Percentiles rank a stretch among this genome's conserved stretches.
Conservation (phyloP, 1,140 invertebrate species). For the Forficula auricularia region DNA sequence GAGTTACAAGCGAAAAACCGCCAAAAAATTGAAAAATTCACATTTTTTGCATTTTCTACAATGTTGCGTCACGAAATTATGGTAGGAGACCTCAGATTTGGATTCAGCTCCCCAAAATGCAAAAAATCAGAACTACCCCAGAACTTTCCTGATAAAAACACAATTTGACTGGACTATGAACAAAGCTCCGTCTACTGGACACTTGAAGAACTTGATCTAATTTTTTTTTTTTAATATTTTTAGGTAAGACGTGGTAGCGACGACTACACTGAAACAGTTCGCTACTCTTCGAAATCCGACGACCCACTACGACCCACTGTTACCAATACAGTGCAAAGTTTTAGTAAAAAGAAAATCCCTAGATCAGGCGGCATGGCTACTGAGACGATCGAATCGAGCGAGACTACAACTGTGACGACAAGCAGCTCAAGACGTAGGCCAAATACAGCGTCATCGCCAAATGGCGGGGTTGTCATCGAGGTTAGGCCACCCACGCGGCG, state of each 20-base stretch:
- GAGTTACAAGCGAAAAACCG: too few relatives aligned
- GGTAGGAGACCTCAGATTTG: too few relatives aligned
- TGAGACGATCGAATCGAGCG: constrained; percentile 46
- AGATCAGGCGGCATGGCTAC: constrained; percentile 36
- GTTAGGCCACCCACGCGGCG: constrained; percentile 16
- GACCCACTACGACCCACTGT: constrained; percentile 41
- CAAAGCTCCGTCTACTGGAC: too few relatives aligned
- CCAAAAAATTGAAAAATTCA: too few relatives aligned
- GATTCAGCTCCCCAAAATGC: too few relatives aligned
- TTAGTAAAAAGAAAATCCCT: constrained; percentile 44
- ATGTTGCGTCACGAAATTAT: too few relatives aligned
- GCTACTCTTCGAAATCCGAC: constrained; percentile 42
- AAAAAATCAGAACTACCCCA: too few relatives aligned
- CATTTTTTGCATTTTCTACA: too few relatives aligned
- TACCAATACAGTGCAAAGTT: constrained; percentile 46
- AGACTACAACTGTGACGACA: constrained; percentile 46
- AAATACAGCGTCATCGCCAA: constrained; percentile 24
- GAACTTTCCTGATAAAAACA: too few relatives aligned
- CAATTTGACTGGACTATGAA: too few relatives aligned
- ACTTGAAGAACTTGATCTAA: too few relatives aligned
- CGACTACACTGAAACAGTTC: constrained; percentile 48
- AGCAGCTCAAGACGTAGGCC: constrained; percentile 35
- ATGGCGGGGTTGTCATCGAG: constrained; percentile 29
- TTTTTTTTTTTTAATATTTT: too few relatives aligned
- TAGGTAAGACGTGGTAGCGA: constrained; percentile 40